These are phyloP conservation scores for Ellobius talpinus DNA, from an alignment of 2,113 vertebrate genomes.

Conservation along the genomic window DNA sequence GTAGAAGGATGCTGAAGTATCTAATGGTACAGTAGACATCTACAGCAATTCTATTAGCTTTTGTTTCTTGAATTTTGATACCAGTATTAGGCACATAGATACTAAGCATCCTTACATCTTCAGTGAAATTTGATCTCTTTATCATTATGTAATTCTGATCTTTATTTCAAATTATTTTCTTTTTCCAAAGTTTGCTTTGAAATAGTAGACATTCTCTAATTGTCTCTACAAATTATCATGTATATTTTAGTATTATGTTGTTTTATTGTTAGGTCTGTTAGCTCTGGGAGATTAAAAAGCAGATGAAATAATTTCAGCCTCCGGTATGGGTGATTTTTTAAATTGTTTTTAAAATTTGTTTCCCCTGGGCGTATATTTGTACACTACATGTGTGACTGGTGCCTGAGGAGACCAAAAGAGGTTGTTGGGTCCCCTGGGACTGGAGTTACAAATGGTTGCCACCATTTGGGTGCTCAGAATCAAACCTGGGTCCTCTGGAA, in stretches of 20 bases:
- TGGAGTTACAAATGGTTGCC: neutral
- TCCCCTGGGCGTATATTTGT: neutral
- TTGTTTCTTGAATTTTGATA: neutral
- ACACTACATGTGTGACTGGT: no score
- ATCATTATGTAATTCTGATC: neutral
- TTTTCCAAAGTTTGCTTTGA: neutral
- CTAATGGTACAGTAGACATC: neutral
- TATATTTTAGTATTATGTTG: neutral
- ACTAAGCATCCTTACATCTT: neutral
- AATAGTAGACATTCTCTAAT: neutral
- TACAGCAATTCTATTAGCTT: neutral
- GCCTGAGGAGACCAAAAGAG: no score
- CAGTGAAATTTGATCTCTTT: neutral
- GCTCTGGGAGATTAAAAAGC: neutral
- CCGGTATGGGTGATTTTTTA: neutral
- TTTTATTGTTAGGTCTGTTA: neutral
- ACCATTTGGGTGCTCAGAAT: neutral
- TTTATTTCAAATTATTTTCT: neutral
- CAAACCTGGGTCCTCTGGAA: neutral
- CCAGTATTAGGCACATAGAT: neutral
- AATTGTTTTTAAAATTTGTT: neutral
- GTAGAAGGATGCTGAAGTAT: neutral
- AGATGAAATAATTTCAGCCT: neutral
- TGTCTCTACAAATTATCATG: neutral
- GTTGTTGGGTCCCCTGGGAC: neutral